Percentiles rank a stretch among this genome's conserved stretches.
Evolutionary conservation across 2,888 invertebrate genomes (phyloP).

Genomic region (Siphlonurus alternatus): DNA sequence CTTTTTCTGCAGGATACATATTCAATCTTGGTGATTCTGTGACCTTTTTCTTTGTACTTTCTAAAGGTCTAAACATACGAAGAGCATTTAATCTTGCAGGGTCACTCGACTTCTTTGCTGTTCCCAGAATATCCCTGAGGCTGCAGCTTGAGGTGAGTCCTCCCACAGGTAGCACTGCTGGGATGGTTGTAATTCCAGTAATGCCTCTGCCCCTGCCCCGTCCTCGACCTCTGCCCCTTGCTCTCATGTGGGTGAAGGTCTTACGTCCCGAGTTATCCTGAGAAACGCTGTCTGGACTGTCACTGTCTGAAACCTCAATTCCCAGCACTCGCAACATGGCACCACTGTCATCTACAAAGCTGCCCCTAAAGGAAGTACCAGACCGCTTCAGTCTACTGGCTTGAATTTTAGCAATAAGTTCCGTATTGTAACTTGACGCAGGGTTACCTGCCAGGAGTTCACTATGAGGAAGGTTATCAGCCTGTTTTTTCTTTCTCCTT

Average conservation of each 20-base stretch:
- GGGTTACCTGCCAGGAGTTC: no score
- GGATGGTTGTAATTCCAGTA: not conserved
- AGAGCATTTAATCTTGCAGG: constrained; percentile 34
- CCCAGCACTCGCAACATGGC: not conserved
- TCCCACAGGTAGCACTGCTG: no score
- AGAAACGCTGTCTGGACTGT: not conserved
- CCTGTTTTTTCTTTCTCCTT: not conserved
- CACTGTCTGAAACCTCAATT: not conserved
- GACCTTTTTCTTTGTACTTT: no score
- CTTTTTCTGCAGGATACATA: no score
- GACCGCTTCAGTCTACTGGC: no score
- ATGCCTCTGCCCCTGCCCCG: not conserved
- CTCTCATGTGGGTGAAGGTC: not conserved
- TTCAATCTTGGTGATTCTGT: no score
- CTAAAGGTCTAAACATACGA: constrained; percentile 33
- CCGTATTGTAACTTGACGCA: no score
- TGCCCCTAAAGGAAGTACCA: not conserved
- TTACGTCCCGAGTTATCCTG: no score
- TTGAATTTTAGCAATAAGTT: no score
- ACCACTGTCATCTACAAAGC: not conserved
- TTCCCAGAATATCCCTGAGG: constrained; percentile 18
- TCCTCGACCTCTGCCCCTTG: not conserved
- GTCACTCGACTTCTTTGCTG: constrained; percentile 29
- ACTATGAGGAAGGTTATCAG: no score
- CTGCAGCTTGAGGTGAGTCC: no score